phyloP scores from a whole-genome alignment of 2,113 vertebrate species.

The Crotalus tigris region DNA sequence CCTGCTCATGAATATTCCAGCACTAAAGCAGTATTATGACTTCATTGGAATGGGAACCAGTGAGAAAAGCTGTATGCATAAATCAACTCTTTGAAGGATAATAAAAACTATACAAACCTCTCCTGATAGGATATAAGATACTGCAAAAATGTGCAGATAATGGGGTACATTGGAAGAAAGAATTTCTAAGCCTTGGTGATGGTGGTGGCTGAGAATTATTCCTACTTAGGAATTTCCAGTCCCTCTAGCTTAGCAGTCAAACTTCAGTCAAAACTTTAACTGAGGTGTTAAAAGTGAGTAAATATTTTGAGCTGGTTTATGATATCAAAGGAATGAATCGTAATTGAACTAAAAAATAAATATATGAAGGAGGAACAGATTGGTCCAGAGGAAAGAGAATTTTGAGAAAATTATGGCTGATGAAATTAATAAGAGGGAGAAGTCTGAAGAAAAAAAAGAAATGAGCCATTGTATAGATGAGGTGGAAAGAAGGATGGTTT shows the following conservation, averaged over 20 bases:
- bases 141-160: not conserved
- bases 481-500: not conserved
- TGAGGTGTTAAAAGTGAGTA: not conserved
- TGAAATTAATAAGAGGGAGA: not conserved
- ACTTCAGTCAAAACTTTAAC: not conserved
- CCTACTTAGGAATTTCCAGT: too few species aligned
- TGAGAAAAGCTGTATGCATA: not conserved
- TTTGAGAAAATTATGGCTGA: not conserved
- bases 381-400: not conserved
- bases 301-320: not conserved
- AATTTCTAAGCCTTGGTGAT: not conserved
- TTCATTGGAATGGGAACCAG: not conserved
- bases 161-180: not conserved
- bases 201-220: not conserved
- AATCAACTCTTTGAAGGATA: not conserved
- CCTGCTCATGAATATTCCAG: too few species aligned
- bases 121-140: not conserved
- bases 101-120: not conserved
- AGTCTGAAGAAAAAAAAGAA: not conserved
- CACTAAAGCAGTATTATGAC: not conserved
- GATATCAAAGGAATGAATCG: not conserved
- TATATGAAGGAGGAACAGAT: not conserved
- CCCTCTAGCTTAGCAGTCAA: not conserved
- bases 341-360: not conserved
- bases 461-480: not conserved